Conservation (phyloP, 2,888 invertebrate genomes). For the Sussaba pulchella region DNA sequence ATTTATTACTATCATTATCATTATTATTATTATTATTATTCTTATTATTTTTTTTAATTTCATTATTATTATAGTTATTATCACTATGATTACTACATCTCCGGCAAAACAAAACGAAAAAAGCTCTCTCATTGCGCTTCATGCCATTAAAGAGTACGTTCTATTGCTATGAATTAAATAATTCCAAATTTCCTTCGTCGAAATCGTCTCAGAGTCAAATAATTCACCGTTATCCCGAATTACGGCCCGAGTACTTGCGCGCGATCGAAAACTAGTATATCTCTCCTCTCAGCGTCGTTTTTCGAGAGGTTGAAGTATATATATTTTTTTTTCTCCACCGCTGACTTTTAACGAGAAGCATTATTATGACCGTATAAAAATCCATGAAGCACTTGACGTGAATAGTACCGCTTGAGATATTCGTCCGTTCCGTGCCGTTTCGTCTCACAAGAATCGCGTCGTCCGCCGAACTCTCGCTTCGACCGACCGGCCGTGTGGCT, state of each 20-base stretch:
- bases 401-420: neutral
- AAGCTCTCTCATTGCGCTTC: neutral
- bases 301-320: neutral
- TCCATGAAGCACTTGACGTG: constrained; percentile 16
- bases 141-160: neutral
- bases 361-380: constrained; percentile 15
- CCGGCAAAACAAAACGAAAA: neutral
- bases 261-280: neutral
- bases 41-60: too few relatives aligned
- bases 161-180: neutral
- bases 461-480: too few relatives aligned
- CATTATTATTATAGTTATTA: too few relatives aligned
- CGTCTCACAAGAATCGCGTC: constrained; percentile 32
- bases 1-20: too few relatives aligned
- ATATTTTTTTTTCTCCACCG: neutral
- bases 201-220: neutral
- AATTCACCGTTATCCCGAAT: neutral
- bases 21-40: too few relatives aligned
- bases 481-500: neutral
- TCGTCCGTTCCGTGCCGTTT: constrained; percentile 27
- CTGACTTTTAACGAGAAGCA: constrained; percentile 7
- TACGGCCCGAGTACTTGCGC: neutral
- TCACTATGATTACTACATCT: too few relatives aligned
- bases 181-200: neutral
- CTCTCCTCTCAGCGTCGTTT: neutral